Percentiles rank a stretch among this genome's conserved stretches.
phyloP scores from a whole-genome alignment of 1,140 invertebrate genomes.

The Saccostrea cuccullata region DNA sequence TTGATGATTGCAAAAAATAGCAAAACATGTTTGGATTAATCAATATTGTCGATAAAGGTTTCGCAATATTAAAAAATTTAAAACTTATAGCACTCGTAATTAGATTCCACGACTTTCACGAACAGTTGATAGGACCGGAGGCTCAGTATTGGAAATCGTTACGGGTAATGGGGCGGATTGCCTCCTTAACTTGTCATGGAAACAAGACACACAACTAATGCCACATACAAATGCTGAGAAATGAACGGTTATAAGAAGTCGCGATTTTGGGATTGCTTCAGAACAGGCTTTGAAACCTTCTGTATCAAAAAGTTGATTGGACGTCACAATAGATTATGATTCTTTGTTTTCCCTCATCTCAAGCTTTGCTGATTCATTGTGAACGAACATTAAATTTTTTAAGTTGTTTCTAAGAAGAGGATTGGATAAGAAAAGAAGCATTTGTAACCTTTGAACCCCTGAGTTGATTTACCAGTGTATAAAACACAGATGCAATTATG shows the following conservation, averaged over 20 bases:
- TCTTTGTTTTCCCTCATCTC: neutral
- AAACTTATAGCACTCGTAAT: neutral
- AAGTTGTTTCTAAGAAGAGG: too few species aligned
- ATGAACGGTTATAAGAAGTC: neutral
- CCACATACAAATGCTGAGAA: neutral
- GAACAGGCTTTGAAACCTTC: neutral
- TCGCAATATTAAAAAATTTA: neutral
- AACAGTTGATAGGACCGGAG: neutral
- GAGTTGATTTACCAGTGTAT: neutral
- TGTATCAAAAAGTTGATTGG: neutral
- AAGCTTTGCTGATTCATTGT: too few species aligned
- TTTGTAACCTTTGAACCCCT: neutral
- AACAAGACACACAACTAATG: neutral
- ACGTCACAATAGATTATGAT: neutral
- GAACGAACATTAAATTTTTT: too few species aligned
- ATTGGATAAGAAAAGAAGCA: neutral
- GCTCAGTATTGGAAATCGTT: conserved; percentile 33
- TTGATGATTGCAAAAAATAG: too few species aligned
- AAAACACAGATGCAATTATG: conserved; percentile 10
- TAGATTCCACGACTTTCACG: neutral
- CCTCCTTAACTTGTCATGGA: conserved; percentile 18
- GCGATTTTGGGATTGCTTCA: neutral
- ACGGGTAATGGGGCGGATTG: neutral
- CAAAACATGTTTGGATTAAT: too few species aligned
- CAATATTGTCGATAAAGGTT: neutral